Evolutionary conservation across 2,888 invertebrate species (phyloP), one percentile per base, ranked within the genome.

Genomic region (Synanthedon andrenaeformis): DNA sequence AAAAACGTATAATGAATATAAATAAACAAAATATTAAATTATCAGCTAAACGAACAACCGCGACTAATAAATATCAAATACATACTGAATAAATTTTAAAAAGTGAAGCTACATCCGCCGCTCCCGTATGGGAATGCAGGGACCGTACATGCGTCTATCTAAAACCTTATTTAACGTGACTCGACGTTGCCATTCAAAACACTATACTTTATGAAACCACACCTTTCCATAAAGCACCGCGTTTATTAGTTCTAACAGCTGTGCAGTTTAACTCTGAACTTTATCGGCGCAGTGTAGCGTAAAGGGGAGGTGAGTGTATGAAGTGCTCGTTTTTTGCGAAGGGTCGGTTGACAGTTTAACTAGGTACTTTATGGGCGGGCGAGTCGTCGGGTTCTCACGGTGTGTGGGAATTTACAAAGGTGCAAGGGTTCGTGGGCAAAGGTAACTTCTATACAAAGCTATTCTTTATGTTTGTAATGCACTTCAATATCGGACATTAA

Each of bases 321-420:
- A 76, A 78, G 81, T 73, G 53, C 51, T 14, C 51, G n/a, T 62
- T 75, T 82, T 77, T 77, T 79, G 70, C 63, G 57, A 56, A 54
- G 6, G 57, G 54, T 62, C 56, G 53, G 66, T 64, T 62, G 64
- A 66, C 62, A 62, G 59, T 60, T 62, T 58, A 73, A 74, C 69
- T 64, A 62, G 62, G 75, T 77, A 69, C 78, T 86, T 85, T 69
- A 77, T 81, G 69, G 63, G 57, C 67, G 61, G 74, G 76, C 72
- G 78, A 74, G 72, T 67, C 63, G 67, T 63, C 52, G 41, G 57
- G 67, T 85, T 84, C 86, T 75, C 86, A 84, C 85, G 85, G 66
- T 78, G 79, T 86, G 84, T 86, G 86, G 83, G 87, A 86, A 87
- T 84, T 74, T 71, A 62, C 59, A 70, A 79, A 82, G 83, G 84